Percentiles rank a stretch among this genome's conserved stretches.
phyloP scores from a whole-genome alignment of 1,140 invertebrate genomes.

The Leptinotarsa lineolata region DNA sequence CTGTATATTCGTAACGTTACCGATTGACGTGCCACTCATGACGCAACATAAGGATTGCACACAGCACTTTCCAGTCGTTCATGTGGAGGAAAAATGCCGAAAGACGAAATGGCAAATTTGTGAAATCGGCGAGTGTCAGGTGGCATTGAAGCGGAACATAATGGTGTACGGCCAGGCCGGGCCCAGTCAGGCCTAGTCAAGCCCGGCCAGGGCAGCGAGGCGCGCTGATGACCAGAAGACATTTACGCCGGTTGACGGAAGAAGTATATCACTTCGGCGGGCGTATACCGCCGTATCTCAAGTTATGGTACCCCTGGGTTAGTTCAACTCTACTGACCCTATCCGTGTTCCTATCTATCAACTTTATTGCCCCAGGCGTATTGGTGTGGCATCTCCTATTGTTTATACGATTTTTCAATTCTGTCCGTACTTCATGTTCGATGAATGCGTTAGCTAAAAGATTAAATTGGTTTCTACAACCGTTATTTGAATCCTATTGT shows the following conservation, averaged over 20 bases:
- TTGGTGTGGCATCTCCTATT: constrained; percentile 50
- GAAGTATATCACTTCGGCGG: constrained; percentile 51
- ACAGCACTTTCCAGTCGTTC: neutral
- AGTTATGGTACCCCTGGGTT: constrained; percentile 52
- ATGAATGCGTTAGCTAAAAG: constrained; percentile 37
- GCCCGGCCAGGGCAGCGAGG: constrained; percentile 26
- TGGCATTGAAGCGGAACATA: constrained; percentile 47
- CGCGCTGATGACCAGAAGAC: constrained; percentile 52
- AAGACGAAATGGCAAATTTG: constrained; percentile 36
- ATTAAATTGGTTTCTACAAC: constrained; percentile 33
- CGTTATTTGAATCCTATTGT: constrained; percentile 30
- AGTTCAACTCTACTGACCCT: constrained; percentile 43
- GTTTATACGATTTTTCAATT: constrained; percentile 48
- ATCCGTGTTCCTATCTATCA: constrained; percentile 50
- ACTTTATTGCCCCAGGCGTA: constrained; percentile 45
- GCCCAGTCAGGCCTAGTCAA: constrained; percentile 25
- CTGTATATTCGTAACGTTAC: too few relatives aligned
- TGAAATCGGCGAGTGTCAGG: constrained; percentile 31
- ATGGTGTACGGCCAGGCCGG: constrained; percentile 33
- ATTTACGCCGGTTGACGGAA: constrained; percentile 54
- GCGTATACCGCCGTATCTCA: constrained; percentile 39
- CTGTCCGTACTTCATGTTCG: constrained; percentile 38
- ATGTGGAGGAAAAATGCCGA: constrained; percentile 34
- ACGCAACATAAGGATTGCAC: too few relatives aligned
- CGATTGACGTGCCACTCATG: too few relatives aligned